Evolutionary conservation across 2,113 vertebrate genomes (phyloP).

Genomic region (Chaetorhynchus papuensis): DNA sequence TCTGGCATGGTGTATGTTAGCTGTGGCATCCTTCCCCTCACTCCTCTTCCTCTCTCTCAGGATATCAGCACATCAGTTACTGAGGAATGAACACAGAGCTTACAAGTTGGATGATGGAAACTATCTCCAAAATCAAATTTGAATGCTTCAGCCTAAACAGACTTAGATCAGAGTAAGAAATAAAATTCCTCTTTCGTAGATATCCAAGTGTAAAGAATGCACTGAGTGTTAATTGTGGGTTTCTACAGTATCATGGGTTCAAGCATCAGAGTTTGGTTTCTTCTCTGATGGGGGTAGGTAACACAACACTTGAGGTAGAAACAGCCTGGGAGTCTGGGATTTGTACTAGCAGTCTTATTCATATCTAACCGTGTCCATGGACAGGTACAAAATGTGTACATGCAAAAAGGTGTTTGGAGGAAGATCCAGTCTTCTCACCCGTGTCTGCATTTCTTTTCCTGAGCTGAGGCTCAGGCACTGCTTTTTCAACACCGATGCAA

Average conservation of each 20-base stretch:
- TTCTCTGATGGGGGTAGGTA: not conserved
- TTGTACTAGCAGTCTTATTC: not conserved
- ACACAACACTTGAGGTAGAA: not conserved
- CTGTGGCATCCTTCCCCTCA: not conserved
- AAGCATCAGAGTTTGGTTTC: not conserved
- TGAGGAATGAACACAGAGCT: not conserved
- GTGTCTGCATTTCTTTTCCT: not conserved
- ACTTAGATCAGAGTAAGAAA: not conserved
- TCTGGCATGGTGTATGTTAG: not conserved
- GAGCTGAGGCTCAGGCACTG: not conserved
- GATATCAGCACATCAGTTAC: not conserved
- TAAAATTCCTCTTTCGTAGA: not conserved
- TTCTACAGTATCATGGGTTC: not conserved
- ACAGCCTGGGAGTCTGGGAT: not conserved
- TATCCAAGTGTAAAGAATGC: not conserved
- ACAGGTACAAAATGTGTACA: not conserved
- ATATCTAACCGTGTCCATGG: not conserved
- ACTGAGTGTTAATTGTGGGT: not conserved
- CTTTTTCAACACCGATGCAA: not conserved
- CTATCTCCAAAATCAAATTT: not conserved
- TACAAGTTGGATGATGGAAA: not conserved
- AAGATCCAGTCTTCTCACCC: not conserved
- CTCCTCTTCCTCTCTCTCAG: not conserved
- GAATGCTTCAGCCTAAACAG: not conserved
- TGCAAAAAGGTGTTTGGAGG: not conserved